phyloP scores from a whole-genome alignment of 2,797 vertebrate genomes.

The Otus scops region DNA sequence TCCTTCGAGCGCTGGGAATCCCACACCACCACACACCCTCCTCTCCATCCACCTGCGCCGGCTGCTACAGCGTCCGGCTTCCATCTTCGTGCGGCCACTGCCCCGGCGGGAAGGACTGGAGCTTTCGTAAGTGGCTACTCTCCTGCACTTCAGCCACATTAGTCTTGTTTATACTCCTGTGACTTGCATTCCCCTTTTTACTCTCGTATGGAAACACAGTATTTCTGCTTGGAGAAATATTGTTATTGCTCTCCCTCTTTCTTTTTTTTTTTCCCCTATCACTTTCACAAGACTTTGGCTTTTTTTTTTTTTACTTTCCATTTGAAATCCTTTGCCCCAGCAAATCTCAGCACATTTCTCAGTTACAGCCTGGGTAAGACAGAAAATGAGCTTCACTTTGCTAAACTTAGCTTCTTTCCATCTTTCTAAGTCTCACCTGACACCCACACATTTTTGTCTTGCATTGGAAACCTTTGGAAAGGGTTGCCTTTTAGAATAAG shows the following conservation, averaged over 20 bases:
- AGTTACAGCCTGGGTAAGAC: not conserved
- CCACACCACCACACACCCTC: not conserved
- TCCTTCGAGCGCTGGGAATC: not conserved
- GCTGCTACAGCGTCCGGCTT: not conserved
- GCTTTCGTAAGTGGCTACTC: not conserved
- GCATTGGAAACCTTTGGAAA: not conserved
- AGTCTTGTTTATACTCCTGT: not conserved
- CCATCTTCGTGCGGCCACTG: too few relatives aligned
- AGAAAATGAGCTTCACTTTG: not conserved
- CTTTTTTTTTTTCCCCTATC: too few relatives aligned
- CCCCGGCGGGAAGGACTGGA: not conserved
- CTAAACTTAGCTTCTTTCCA: not conserved
- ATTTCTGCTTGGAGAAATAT: not conserved
- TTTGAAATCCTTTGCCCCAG: not conserved
- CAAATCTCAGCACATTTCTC: not conserved
- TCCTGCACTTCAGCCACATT: not conserved
- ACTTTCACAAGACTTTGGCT: not conserved
- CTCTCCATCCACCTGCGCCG: not conserved
- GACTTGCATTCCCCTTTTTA: not conserved
- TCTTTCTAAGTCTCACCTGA: not conserved
- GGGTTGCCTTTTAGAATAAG: not conserved
- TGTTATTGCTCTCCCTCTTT: not conserved
- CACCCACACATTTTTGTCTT: not conserved
- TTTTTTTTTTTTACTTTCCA: not conserved
- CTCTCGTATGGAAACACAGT: not conserved